phyloP scores from a whole-genome alignment of 64 coral and sea anemone species.

The Pocillopora verrucosa region DNA sequence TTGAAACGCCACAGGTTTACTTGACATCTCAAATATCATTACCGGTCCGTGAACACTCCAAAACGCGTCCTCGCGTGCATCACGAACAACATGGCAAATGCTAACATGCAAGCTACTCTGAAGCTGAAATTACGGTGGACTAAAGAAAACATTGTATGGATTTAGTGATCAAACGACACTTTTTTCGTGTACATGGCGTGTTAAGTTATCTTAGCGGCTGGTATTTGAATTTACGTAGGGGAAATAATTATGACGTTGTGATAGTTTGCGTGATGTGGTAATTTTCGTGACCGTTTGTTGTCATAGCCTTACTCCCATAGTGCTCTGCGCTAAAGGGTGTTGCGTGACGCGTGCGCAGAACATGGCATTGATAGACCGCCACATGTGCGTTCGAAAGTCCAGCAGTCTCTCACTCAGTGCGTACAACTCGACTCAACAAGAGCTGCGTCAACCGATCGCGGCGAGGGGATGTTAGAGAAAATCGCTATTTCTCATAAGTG shows the following conservation, averaged over 20 bases:
- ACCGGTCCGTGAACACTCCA: background rate
- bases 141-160: background rate
- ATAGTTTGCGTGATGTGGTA: slow-evolving; percentile 47
- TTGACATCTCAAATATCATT: slow-evolving; percentile 17
- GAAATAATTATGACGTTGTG: background rate
- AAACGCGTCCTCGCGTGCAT: background rate
- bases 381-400: slow-evolving; percentile 99
- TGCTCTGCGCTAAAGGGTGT: slow-evolving; percentile 57
- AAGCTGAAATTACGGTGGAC: background rate
- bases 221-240: background rate
- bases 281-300: slow-evolving; percentile 45
- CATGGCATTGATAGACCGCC: slow-evolving; percentile 58
- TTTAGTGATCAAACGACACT: background rate
- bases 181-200: background rate
- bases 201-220: background rate
- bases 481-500: slow-evolving; percentile 21
- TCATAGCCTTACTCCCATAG: slow-evolving; percentile 33
- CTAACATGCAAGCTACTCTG: background rate
- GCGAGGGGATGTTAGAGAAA: slow-evolving; percentile 38
- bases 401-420: slow-evolving; percentile 37
- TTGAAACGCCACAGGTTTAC: slow-evolving; percentile 21
- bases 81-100: background rate
- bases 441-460: slow-evolving; percentile 9
- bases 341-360: slow-evolving; percentile 99
- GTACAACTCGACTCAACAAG: background rate